A percentile compares a stretch with the other conserved stretches of the same genome.
Conservation (phyloP, 1,140 invertebrate genomes). For the Tetragonula clypearis region DNA sequence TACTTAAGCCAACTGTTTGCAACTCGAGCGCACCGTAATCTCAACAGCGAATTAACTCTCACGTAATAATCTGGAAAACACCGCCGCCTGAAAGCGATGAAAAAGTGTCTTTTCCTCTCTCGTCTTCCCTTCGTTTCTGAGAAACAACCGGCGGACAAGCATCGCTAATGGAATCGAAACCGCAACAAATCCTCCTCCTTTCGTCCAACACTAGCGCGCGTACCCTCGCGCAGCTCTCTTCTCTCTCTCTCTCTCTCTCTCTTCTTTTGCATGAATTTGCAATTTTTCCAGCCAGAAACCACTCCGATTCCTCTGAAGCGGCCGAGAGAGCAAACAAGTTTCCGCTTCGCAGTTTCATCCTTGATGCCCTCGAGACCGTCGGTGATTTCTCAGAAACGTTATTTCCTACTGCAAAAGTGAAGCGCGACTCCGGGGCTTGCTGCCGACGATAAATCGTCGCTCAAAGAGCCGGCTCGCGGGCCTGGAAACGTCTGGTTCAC, state of each 20-base stretch:
- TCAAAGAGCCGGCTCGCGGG: neutral
- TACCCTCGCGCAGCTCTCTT: no score
- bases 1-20: neutral
- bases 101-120: neutral
- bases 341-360: neutral
- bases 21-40: no score
- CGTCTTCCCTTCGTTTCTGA: neutral
- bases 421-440: neutral
- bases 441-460: constrained; percentile 11
- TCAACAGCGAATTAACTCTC: neutral
- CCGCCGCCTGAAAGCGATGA: neutral
- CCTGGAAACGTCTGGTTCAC: neutral
- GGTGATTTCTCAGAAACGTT: constrained; percentile 19
- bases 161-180: neutral
- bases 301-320: neutral
- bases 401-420: neutral
- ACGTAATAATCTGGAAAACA: neutral
- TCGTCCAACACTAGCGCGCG: neutral
- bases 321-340: neutral
- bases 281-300: neutral
- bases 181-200: neutral
- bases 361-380: constrained; percentile 11
- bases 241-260: neutral
- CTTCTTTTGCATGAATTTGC: neutral
- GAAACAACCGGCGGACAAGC: neutral